Evolutionary conservation across 2,888 invertebrate genomes (phyloP), one percentile per base, ranked within the genome.

Genomic region (Lydus trimaculatus): DNA sequence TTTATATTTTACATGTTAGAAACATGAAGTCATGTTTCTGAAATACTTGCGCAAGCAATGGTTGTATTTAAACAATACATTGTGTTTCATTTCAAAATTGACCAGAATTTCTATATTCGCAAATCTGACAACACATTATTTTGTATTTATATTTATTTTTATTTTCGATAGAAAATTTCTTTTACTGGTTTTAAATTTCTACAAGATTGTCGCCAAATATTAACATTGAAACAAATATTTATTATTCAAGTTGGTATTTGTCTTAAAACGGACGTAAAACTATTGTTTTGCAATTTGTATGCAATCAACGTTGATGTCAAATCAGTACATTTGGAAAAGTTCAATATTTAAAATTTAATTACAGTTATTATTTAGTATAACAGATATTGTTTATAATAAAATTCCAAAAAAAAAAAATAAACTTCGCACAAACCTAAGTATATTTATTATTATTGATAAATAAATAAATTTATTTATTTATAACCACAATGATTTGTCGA

Each of bases 21-120:
- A 74, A 75, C 73, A 73, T 76, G 78, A 76, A 76, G 78, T 77
- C 77, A 78, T 76, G 68, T 67, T 52, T 71, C 72, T 72, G 72
- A 71, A 76, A 76, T 76, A 76, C 70, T 66, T 69, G 66, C 72
- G 70, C 71, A 75, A 74, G 64, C 62, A 65, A 58, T 65, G 31
- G n/a, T 48, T 36, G 60, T 67, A 62, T 33, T 62, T 61, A 3
- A 43, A 62, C 33, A 62, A 62, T 36, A 39, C 39, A 28, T 62
- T 36, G 28, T 36, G 28, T 39, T 62, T 36, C 11, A 23, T 62
- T 62, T 62, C 43, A 33, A 43, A 62, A 62, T 62, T 52, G 52
- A 23, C 23, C 52, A 52, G 52, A 25, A 52, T 23, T 52, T 23
- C 25, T 52, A 48, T 9, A 25, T 52, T 52, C 13, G 52, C 25